Evolutionary conservation across 1,140 invertebrate genomes (phyloP).

Genomic region (Hesperophylax magnus): DNA sequence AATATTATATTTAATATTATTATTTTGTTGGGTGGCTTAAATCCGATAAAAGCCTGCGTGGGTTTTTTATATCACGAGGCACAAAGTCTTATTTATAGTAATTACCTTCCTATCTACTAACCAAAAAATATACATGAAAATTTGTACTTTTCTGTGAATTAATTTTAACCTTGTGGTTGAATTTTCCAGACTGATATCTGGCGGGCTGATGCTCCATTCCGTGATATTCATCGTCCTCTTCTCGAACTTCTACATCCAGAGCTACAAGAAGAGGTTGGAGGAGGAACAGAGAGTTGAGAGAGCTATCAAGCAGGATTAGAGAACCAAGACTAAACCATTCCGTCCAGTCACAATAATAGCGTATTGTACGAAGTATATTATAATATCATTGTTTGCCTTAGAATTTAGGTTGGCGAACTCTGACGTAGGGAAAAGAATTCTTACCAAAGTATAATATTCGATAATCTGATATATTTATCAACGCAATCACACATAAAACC

Average conservation of each 20-base stretch:
- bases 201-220: slow-evolving; percentile 86
- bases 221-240: slow-evolving; percentile 93
- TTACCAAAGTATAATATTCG: slow-evolving; percentile 19
- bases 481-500: too few species aligned
- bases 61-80: too few species aligned
- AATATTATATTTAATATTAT: too few species aligned
- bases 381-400: not conserved
- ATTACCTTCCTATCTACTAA: too few species aligned
- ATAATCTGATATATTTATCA: not conserved
- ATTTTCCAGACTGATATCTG: slow-evolving; percentile 74
- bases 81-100: too few species aligned
- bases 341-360: slow-evolving; percentile 38
- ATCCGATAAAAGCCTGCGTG: too few species aligned
- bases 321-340: slow-evolving; percentile 39
- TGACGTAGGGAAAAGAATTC: not conserved
- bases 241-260: slow-evolving; percentile 91
- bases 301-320: slow-evolving; percentile 33
- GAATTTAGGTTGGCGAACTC: not conserved
- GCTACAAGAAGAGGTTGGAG: slow-evolving; percentile 75
- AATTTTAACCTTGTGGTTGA: too few species aligned
- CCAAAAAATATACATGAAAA: too few species aligned
- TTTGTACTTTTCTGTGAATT: too few species aligned
- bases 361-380: not conserved
- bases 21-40: too few species aligned
- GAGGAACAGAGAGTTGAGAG: slow-evolving; percentile 44